Evolutionary conservation across 1,140 invertebrate species (phyloP).

Genomic region (Cherax quadricarinatus): DNA sequence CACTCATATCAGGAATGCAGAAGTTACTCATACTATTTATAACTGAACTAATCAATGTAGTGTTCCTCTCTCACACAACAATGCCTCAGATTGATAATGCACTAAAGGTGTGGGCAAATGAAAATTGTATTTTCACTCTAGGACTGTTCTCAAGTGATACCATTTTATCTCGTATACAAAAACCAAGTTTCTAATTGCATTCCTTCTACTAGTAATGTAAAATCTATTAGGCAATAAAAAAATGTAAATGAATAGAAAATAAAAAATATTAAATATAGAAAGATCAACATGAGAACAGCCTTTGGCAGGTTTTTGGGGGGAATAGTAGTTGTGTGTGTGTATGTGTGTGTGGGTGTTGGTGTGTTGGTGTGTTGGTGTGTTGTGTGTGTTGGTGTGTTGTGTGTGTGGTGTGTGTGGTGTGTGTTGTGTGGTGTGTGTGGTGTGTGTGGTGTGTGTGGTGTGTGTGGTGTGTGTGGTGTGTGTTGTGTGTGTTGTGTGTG

Average conservation of each 20-base stretch:
- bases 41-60: not conserved
- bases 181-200: not conserved
- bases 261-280: not conserved
- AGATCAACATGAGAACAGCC: not conserved
- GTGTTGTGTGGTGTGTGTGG: too few species aligned
- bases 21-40: not conserved
- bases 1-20: not conserved
- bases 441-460: too few species aligned
- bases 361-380: too few species aligned
- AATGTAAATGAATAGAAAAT: not conserved
- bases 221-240: not conserved
- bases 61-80: not conserved
- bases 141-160: not conserved
- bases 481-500: too few species aligned
- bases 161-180: not conserved
- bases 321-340: too few species aligned
- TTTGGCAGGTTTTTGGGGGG: not conserved
- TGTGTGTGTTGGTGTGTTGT: too few species aligned
- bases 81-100: not conserved
- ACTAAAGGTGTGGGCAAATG: not conserved
- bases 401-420: too few species aligned
- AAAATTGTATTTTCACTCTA: not conserved
- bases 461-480: too few species aligned
- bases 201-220: not conserved
- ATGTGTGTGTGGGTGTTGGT: too few species aligned